phyloP scores from a whole-genome alignment of 1,140 invertebrate species.

The Eueides isabella region DNA sequence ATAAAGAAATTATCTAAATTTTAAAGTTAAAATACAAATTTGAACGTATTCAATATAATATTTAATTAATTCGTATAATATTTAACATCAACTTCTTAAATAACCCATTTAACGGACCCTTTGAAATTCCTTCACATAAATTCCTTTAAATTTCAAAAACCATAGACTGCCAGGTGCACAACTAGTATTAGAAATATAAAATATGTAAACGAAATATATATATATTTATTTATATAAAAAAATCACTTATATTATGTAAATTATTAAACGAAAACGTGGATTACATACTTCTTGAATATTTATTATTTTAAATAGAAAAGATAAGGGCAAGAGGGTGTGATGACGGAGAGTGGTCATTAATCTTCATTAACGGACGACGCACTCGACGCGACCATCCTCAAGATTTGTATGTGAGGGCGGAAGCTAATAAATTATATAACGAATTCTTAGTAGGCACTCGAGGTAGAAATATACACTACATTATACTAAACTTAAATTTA shows the following conservation, averaged over 20 bases:
- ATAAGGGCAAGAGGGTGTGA: conserved; percentile 21
- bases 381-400: conserved; percentile 8
- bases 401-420: conserved; percentile 18
- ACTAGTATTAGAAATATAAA: too few relatives aligned
- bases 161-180: too few relatives aligned
- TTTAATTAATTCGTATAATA: too few relatives aligned
- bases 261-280: not conserved
- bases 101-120: too few relatives aligned
- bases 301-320: conserved; percentile 25
- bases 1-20: too few relatives aligned
- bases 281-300: conserved; percentile 3
- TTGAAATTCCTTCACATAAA: too few relatives aligned
- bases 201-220: too few relatives aligned
- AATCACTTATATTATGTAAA: not conserved
- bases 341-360: conserved; percentile 19
- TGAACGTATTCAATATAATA: too few relatives aligned
- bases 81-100: too few relatives aligned
- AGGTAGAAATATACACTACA: not conserved
- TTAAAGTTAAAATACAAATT: too few relatives aligned
- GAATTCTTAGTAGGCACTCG: not conserved
- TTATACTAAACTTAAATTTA: too few relatives aligned
- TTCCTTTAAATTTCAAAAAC: too few relatives aligned
- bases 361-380: conserved; percentile 26
- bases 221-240: not conserved
- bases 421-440: conserved; percentile 15